phyloP scores from a whole-genome alignment of 2,797 vertebrate genomes.

The Gastrophryne carolinensis region DNA sequence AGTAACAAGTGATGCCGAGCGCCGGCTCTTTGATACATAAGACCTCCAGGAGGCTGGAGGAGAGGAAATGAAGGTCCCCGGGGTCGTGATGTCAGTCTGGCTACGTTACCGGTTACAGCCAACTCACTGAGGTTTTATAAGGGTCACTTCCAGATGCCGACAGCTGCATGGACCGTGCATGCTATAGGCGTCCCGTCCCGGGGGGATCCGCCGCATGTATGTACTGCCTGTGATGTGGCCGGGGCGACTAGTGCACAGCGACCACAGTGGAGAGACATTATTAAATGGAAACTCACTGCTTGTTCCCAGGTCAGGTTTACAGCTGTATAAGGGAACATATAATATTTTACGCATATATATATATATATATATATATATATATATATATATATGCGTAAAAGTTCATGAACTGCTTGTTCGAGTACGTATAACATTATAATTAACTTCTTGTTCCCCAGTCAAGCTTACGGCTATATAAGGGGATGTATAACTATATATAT shows the following conservation, averaged over 20 bases:
- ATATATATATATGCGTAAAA: too few species aligned
- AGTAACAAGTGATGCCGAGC: not conserved
- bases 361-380: too few species aligned
- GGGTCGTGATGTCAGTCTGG: conserved; percentile 8
- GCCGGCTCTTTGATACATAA: not conserved
- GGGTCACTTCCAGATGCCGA: conserved; percentile 39
- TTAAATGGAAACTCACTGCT: conserved; percentile 31
- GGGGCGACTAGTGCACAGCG: conserved; percentile 1
- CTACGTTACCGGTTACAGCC: not conserved
- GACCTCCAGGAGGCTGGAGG: conserved; percentile 3
- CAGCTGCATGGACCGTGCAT: conserved; percentile 31
- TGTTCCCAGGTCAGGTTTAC: not conserved
- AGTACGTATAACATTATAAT: too few species aligned
- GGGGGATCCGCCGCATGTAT: conserved; percentile 22
- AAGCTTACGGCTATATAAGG: too few species aligned
- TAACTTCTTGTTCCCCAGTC: not conserved
- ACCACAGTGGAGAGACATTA: conserved; percentile 12
- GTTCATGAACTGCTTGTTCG: too few species aligned
- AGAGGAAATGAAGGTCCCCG: conserved; percentile 13
- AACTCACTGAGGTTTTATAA: conserved; percentile 21
- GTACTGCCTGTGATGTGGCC: conserved; percentile 3
- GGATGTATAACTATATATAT: too few species aligned
- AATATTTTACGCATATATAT: too few species aligned
- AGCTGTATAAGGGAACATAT: too few species aligned
- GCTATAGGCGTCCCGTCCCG: conserved; percentile 16